Percentiles rank a stretch among this genome's conserved stretches.
Conservation (phyloP, 2,888 invertebrate genomes). For the Dasypogon diadema region DNA sequence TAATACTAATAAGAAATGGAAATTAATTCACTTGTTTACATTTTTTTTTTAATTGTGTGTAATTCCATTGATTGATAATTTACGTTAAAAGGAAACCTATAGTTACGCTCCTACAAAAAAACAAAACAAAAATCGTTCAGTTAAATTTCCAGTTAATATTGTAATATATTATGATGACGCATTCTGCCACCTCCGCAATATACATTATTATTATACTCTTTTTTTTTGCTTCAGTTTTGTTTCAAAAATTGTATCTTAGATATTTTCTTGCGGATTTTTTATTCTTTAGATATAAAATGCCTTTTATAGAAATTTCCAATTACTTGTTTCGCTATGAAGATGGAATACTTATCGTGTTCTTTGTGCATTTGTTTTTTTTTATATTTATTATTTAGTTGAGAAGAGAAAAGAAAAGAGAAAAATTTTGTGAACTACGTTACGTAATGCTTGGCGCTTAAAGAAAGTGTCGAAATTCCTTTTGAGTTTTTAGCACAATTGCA, state of each 20-base stretch:
- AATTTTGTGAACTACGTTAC: conserved; percentile 18
- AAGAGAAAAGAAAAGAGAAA: conserved; percentile 11
- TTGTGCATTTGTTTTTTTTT: conserved; percentile 41
- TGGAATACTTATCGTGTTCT: conserved; percentile 23
- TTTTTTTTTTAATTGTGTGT: conserved; percentile 42
- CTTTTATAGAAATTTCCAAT: no score
- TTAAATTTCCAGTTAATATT: conserved; percentile 15
- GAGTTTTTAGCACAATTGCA: background rate
- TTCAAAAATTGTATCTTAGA: conserved; percentile 11
- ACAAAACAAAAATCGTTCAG: conserved; percentile 7
- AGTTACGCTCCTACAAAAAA: background rate
- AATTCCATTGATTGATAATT: conserved; percentile 38
- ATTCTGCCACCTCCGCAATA: conserved; percentile 30
- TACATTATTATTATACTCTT: background rate
- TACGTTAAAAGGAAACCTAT: conserved; percentile 20
- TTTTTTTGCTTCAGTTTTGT: background rate
- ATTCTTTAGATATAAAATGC: no score
- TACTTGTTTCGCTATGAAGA: conserved; percentile 22
- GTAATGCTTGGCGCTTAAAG: conserved; percentile 36
- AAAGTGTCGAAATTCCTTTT: conserved; percentile 21
- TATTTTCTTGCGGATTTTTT: conserved; percentile 3
- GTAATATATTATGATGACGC: conserved; percentile 44
- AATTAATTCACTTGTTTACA: conserved; percentile 45
- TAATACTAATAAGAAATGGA: conserved; percentile 71
- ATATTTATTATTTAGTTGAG: conserved; percentile 44